Evolutionary conservation across 2,888 invertebrate genomes (phyloP).

Genomic region (Lepidochitona cinerea): DNA sequence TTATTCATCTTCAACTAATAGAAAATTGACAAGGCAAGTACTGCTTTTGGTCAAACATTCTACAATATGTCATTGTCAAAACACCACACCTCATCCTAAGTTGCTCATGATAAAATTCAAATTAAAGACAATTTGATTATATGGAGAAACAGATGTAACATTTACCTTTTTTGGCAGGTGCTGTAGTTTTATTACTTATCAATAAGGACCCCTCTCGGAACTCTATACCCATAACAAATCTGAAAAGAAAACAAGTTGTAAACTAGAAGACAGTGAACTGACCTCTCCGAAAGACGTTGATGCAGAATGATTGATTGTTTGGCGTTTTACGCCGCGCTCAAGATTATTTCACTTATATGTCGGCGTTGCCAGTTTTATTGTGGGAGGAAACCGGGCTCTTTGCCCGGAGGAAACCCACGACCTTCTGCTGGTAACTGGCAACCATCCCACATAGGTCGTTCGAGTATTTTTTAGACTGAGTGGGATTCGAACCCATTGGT

Average conservation of each 20-base stretch:
- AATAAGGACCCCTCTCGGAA: constrained; percentile 95
- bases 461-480: no score
- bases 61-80: no score
- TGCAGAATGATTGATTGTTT: background rate
- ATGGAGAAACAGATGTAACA: no score
- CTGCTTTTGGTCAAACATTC: no score
- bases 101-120: no score
- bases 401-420: background rate
- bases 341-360: background rate
- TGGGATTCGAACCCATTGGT: no score
- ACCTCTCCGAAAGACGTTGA: background rate
- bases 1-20: no score
- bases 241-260: constrained; percentile 52
- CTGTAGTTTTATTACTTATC: constrained; percentile 90
- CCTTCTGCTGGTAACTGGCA: background rate
- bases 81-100: no score
- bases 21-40: no score
- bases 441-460: background rate
- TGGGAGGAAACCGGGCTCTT: background rate
- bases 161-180: constrained; percentile 81
- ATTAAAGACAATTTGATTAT: no score
- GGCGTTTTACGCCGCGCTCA: background rate
- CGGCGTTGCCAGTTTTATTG: background rate
- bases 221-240: constrained; percentile 97
- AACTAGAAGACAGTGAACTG: background rate